Evolutionary conservation across 2,113 vertebrate species (phyloP).

Genomic region (Eptesicus fuscus): DNA sequence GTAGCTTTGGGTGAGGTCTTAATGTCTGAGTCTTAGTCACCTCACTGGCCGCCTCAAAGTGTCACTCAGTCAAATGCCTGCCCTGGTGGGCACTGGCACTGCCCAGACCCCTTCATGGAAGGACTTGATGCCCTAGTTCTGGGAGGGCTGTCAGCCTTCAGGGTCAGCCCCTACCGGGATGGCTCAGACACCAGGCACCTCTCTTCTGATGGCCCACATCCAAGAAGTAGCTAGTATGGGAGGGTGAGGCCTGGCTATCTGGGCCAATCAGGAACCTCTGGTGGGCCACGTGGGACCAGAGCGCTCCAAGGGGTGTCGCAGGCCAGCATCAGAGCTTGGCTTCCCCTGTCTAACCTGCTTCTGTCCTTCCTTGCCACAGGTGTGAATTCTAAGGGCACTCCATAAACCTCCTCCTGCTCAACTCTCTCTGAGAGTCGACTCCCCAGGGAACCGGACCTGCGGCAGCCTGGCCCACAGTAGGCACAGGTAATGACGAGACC

Average conservation of each 20-base stretch:
- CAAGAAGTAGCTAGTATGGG: background rate
- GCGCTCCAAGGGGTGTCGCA: background rate
- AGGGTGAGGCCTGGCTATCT: background rate
- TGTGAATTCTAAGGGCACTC: no score
- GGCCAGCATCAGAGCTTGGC: background rate
- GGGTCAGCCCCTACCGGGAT: no score
- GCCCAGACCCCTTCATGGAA: background rate
- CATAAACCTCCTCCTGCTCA: background rate
- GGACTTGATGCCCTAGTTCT: background rate
- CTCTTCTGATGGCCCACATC: background rate
- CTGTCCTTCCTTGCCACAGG: background rate
- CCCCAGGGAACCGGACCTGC: background rate
- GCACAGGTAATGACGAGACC: background rate
- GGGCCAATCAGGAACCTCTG: background rate
- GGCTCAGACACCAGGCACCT: background rate
- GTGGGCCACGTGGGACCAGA: background rate
- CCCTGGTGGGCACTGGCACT: accelerated
- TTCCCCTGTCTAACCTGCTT: background rate
- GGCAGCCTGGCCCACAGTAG: background rate
- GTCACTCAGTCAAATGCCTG: background rate
- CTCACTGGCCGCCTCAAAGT: background rate
- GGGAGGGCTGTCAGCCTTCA: background rate
- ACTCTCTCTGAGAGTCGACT: background rate
- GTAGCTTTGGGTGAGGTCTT: background rate
- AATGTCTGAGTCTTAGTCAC: background rate